Conservation (phyloP, 2,797 vertebrate genomes). For the Eulemur coronatus region DNA sequence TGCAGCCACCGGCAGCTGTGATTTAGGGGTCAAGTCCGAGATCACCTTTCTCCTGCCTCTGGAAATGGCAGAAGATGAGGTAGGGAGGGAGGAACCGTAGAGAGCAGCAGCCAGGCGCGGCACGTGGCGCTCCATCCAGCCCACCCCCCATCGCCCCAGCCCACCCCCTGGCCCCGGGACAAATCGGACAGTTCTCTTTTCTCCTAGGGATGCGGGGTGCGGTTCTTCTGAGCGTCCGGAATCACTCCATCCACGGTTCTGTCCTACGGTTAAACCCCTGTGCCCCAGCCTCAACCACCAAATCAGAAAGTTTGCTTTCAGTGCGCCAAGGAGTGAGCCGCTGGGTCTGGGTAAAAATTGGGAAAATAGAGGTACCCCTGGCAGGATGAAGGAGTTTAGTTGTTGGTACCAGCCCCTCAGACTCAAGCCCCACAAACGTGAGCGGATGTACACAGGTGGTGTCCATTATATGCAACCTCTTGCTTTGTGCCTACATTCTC, state of each 20-base stretch:
- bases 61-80: constrained; percentile 74
- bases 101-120: constrained; percentile 33
- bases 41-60: constrained; percentile 80
- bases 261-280: background rate
- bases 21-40: constrained; percentile 84
- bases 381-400: background rate
- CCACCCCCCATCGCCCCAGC: background rate
- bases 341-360: background rate
- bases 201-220: background rate
- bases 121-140: constrained; percentile 36
- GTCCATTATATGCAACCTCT: constrained; percentile 24
- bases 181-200: constrained; percentile 50
- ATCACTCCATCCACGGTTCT: background rate
- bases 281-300: background rate
- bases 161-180: constrained; percentile 27
- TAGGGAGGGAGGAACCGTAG: constrained; percentile 17
- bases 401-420: background rate
- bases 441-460: constrained; percentile 23
- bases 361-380: background rate
- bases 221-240: background rate
- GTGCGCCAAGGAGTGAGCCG: background rate
- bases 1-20: constrained; percentile 78
- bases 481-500: constrained; percentile 3
- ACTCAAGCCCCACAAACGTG: background rate
- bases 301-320: constrained; percentile 63